Evolutionary conservation across 1,140 invertebrate species (phyloP).

Genomic region (Wiebesia pumilae): DNA sequence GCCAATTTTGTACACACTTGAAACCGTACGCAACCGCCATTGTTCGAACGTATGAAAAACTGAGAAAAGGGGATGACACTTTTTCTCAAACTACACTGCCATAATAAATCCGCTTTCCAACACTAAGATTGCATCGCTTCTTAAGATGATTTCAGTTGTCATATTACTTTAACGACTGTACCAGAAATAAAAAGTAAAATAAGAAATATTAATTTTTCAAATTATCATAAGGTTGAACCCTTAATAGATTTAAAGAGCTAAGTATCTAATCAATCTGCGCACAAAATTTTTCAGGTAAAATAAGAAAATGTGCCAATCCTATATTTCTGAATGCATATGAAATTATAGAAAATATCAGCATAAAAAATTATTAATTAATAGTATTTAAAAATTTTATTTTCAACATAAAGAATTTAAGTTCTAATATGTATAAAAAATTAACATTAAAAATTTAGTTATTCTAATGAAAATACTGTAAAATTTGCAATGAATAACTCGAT

Average conservation of each 20-base stretch:
- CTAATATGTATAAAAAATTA: no score
- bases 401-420: no score
- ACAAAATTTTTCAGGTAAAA: no score
- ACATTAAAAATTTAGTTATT: no score
- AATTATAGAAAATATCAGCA: no score
- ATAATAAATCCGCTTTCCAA: conserved; percentile 1
- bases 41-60: neutral
- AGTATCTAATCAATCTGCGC: no score
- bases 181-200: neutral
- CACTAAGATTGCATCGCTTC: neutral
- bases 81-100: neutral
- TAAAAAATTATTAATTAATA: no score
- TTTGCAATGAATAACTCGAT: no score
- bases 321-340: no score
- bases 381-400: no score
- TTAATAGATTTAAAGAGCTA: neutral
- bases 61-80: neutral
- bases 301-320: no score
- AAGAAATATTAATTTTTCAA: neutral
- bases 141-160: neutral
- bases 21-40: neutral
- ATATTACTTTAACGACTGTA: neutral
- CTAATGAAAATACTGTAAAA: no score
- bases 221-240: neutral
- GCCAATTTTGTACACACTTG: neutral